These are phyloP conservation scores for Balaeniceps rex DNA, from an alignment of 2,113 vertebrate species.

Conservation along the genomic window DNA sequence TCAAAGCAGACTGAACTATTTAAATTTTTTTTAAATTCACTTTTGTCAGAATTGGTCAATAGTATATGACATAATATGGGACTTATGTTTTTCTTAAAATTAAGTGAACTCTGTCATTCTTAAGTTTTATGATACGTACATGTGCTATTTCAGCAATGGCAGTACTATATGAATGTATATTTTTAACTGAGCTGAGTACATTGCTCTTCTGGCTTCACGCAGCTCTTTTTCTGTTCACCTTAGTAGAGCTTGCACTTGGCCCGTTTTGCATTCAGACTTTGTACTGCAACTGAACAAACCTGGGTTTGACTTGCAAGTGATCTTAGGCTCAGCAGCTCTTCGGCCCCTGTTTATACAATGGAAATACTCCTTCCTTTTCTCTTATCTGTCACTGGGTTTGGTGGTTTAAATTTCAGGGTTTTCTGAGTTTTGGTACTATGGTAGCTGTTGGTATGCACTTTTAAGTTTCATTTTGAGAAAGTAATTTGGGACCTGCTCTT, in stretches of 20 bases:
- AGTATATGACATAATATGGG: fast-evolving
- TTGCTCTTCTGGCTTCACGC: not conserved
- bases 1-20: not conserved
- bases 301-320: not conserved
- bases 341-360: no score
- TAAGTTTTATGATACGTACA: fast-evolving
- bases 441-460: not conserved
- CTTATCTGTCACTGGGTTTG: fast-evolving
- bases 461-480: not conserved
- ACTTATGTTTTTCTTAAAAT: fast-evolving
- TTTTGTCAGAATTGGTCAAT: not conserved
- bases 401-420: not conserved
- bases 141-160: not conserved
- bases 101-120: no score
- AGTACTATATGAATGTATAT: fast-evolving
- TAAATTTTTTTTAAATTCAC: not conserved
- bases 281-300: not conserved
- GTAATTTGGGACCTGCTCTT: not conserved
- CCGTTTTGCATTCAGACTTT: not conserved
- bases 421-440: not conserved
- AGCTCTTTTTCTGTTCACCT: not conserved
- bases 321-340: not conserved
- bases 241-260: not conserved
- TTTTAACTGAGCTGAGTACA: not conserved
- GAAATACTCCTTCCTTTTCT: not conserved